Percentiles rank a stretch among this genome's conserved stretches.
Evolutionary conservation across 2,888 invertebrate species (phyloP).

Genomic region (Drosophila neonasuta): DNA sequence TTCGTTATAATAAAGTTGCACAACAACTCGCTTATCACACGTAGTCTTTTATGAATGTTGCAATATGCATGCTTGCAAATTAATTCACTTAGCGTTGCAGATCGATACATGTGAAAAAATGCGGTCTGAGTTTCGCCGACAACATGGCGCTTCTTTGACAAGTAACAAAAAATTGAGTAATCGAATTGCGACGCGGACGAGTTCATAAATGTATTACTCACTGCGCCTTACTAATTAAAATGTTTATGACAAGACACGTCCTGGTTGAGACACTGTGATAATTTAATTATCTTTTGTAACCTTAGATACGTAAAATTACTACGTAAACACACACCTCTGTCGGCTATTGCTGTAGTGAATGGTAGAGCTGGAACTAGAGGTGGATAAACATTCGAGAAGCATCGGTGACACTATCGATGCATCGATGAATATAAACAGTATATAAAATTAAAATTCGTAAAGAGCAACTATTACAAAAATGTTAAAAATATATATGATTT

Average conservation of each 20-base stretch:
- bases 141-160: slow-evolving; percentile 46
- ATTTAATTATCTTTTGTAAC: slow-evolving; percentile 41
- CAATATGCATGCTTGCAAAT: slow-evolving; percentile 18
- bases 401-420: not conserved
- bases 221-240: slow-evolving; percentile 43
- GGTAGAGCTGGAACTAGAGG: slow-evolving; percentile 24
- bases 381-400: not conserved
- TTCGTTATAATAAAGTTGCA: slow-evolving; percentile 5
- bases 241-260: slow-evolving; percentile 12
- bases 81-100: slow-evolving; percentile 12
- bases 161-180: slow-evolving; percentile 31
- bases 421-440: not conserved
- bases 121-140: slow-evolving; percentile 51
- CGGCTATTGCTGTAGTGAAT: slow-evolving; percentile 44
- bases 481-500: too few relatives aligned
- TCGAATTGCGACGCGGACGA: not conserved
- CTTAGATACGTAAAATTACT: slow-evolving; percentile 50
- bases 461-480: too few relatives aligned
- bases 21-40: slow-evolving; percentile 19
- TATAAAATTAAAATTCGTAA: too few relatives aligned
- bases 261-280: slow-evolving; percentile 17
- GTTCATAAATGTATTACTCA: slow-evolving; percentile 53
- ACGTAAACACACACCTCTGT: slow-evolving; percentile 60
- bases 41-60: not conserved
- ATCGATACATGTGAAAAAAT: slow-evolving; percentile 47